Evolutionary conservation across 2,797 vertebrate genomes (phyloP).

Genomic region (Acropternis orthonyx): DNA sequence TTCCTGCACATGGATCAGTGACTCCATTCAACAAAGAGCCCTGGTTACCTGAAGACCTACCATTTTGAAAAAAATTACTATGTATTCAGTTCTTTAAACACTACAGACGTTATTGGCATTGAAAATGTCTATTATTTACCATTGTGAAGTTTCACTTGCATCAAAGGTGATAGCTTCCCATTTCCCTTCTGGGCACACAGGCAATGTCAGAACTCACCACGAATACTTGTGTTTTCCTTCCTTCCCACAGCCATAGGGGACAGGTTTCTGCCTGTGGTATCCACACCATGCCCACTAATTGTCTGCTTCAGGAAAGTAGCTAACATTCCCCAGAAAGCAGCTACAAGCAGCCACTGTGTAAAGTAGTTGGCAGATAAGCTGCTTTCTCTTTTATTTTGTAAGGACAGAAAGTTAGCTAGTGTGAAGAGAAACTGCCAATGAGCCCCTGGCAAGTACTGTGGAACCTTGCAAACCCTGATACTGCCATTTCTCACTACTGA

Average conservation of each 20-base stretch:
- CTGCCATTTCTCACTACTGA: background rate
- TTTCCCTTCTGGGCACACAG: background rate
- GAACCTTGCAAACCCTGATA: background rate
- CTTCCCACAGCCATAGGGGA: background rate
- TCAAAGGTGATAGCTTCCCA: background rate
- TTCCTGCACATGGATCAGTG: background rate
- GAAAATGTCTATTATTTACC: background rate
- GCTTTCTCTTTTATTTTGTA: background rate
- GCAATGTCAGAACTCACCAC: background rate
- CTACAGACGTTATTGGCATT: background rate
- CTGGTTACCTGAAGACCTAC: background rate
- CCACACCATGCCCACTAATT: background rate
- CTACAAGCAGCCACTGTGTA: background rate
- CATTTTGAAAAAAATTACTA: background rate
- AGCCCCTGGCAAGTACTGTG: fast-evolving
- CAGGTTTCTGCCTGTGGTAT: background rate
- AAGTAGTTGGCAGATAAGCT: background rate
- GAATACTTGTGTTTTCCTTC: background rate
- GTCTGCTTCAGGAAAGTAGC: background rate
- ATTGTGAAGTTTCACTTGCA: background rate
- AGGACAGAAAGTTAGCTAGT: background rate
- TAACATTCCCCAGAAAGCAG: background rate
- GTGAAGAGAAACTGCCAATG: background rate
- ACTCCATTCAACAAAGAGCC: background rate
- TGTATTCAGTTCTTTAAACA: background rate